Evolutionary conservation across 2,888 invertebrate species (phyloP), one percentile per base, ranked within the genome.

Genomic region (Drosophila koepferae): DNA sequence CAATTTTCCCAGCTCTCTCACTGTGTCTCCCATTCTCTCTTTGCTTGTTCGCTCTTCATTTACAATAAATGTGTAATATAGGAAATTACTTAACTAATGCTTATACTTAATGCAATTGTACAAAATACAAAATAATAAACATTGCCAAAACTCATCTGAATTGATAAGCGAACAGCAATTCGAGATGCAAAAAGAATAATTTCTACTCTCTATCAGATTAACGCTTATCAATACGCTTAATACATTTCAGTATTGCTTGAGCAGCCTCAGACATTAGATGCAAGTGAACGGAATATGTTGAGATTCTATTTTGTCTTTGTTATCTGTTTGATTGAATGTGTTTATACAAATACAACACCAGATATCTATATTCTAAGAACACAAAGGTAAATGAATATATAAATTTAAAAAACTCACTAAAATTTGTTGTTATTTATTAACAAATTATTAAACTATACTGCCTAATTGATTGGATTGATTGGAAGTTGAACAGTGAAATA

Each of bases 351-450:
- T 23, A 54, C 60, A 20, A 54, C 60, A 9, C 54, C 49, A 7
- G 74, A 70, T 18, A 46, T 53, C 18, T 89, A 81, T 54, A 6
- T 81, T 2, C 66, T 90, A 2, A 67, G 69, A 46, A 76, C 87
- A 0, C 12, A 75, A 8, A 85, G 60, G 91, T 90, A 66, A 18
- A 40, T 40, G 23, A 9, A 38, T 8, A 36, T 1, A 10, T 40
- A 38, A 9, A 38, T 8, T 51, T 0, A 10, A 36, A 1, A 20
- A 20, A n/a, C 5, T 38, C 38, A 38, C 12, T 4, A 3, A 5
- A 38, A 14, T 38, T 38, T 12, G 2, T 36, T 36, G 36, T 2
- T 9, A 34, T 34, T 34, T 34, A 9, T 9, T 9, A 34, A 34
- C 8, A 0, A 34, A 34, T 8, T 34, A 8, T 34, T 34, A 34